Percentiles rank a stretch among this genome's conserved stretches.
Conservation (phyloP, 1,140 invertebrate species). For the Eciton burchellii region DNA sequence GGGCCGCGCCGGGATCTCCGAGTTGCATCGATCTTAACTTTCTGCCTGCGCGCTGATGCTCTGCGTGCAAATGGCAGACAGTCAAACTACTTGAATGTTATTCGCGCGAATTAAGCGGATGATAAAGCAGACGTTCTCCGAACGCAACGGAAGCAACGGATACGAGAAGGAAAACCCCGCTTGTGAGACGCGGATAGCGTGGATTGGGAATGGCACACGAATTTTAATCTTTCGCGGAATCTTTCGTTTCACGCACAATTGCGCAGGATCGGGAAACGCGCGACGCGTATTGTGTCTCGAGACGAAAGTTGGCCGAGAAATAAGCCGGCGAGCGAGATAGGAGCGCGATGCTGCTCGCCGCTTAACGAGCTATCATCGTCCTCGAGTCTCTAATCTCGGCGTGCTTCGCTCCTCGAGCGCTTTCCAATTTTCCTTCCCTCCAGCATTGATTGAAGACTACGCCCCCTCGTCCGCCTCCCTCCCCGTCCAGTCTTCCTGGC, state of each 20-base stretch:
- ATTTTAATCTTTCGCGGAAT: no score
- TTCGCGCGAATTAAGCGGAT: neutral
- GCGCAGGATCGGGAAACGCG: neutral
- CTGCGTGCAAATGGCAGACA: neutral
- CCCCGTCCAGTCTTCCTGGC: slow-evolving; percentile 6
- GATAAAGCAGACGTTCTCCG: neutral
- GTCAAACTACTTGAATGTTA: slow-evolving; percentile 23
- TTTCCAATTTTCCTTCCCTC: slow-evolving; percentile 54
- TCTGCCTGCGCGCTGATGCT: neutral
- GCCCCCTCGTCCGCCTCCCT: neutral
- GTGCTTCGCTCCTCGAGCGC: slow-evolving; percentile 22
- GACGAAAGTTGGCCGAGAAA: slow-evolving; percentile 18
- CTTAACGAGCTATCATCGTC: slow-evolving; percentile 53
- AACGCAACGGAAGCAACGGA: no score
- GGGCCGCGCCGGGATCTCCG: slow-evolving; percentile 26
- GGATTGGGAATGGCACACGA: no score
- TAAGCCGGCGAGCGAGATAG: slow-evolving; percentile 10
- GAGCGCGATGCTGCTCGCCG: neutral
- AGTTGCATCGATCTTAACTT: slow-evolving; percentile 58
- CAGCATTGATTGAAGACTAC: slow-evolving; percentile 38
- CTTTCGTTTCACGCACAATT: no score
- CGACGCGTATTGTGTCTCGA: neutral
- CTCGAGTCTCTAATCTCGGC: slow-evolving; percentile 44
- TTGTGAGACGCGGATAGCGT: no score
- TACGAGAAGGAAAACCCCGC: no score